Percentiles rank a stretch among this genome's conserved stretches.
phyloP scores from a whole-genome alignment of 2,113 vertebrate species.

The Acinonyx jubatus region DNA sequence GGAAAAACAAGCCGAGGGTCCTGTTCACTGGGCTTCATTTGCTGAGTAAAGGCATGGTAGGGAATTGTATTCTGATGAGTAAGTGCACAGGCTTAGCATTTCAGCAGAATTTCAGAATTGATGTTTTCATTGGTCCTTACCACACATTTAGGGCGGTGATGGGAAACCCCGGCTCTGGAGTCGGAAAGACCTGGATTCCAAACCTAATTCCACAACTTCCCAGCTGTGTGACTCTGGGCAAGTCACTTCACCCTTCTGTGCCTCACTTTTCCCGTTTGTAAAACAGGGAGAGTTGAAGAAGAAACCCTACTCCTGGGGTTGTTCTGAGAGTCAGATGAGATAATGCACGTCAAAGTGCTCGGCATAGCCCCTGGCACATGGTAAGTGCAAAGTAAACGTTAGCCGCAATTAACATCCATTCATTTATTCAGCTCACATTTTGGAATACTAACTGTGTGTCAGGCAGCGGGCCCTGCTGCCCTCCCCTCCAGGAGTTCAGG shows the following conservation, averaged over 20 bases:
- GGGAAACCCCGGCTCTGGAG: constrained; percentile 24
- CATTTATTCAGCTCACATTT: background rate
- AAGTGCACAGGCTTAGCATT: constrained; percentile 3
- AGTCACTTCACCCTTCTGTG: constrained; percentile 34
- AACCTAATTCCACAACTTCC: background rate
- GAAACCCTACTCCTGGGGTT: background rate
- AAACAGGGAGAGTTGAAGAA: background rate
- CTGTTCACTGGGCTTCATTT: constrained; percentile 31
- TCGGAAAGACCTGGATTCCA: background rate
- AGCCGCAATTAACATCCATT: background rate
- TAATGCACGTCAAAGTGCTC: background rate
- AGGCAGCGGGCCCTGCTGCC: background rate
- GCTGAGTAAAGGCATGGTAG: background rate
- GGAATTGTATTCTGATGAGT: constrained; percentile 31
- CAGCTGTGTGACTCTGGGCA: constrained; percentile 23
- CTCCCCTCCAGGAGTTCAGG: background rate
- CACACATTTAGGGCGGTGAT: background rate
- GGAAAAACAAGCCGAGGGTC: background rate
- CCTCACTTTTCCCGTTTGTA: constrained; percentile 16
- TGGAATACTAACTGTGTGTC: background rate
- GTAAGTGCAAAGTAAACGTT: background rate
- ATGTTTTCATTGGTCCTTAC: constrained; percentile 23
- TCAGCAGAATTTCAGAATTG: constrained; percentile 46
- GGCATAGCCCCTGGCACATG: background rate
- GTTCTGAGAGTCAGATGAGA: background rate